phyloP scores from a whole-genome alignment of 2,888 invertebrate species.

The Tortrix viridana region DNA sequence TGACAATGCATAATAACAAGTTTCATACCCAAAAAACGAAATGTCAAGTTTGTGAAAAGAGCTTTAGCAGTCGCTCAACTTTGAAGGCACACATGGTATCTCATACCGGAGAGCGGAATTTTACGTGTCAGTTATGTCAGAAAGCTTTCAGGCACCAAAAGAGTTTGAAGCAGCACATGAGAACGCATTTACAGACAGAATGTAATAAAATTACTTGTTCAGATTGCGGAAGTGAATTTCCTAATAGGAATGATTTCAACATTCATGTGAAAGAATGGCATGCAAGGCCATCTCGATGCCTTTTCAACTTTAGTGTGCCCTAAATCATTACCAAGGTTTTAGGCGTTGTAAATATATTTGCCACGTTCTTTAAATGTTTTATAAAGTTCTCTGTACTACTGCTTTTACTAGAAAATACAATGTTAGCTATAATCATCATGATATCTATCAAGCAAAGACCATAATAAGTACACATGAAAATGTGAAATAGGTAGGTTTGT shows the following conservation, averaged over 20 bases:
- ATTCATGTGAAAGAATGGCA: conserved; percentile 66
- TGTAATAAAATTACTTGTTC: conserved; percentile 55
- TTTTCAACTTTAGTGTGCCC: conserved; percentile 16
- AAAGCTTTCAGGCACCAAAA: conserved; percentile 80
- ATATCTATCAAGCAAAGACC: neutral
- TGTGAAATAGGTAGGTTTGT: neutral
- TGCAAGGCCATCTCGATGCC: conserved; percentile 53
- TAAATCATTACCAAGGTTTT: neutral
- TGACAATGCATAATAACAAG: conserved; percentile 69
- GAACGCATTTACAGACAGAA: conserved; percentile 52
- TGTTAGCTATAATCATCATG: neutral
- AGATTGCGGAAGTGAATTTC: conserved; percentile 55
- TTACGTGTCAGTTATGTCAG: conserved; percentile 70
- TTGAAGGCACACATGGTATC: conserved; percentile 65
- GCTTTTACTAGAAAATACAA: conserved; percentile 45
- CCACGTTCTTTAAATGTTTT: conserved; percentile 40
- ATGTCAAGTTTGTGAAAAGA: conserved; percentile 76
- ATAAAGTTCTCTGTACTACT: conserved; percentile 45
- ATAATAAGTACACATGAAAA: neutral
- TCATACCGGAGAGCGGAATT: conserved; percentile 64
- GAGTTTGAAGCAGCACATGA: conserved; percentile 71
- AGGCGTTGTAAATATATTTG: no score
- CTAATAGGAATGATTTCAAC: conserved; percentile 56
- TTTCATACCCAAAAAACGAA: conserved; percentile 69
- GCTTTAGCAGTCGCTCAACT: conserved; percentile 69